Evolutionary conservation across 2,888 invertebrate species (phyloP), one percentile per base, ranked within the genome.

Genomic region (Carterocephalus palaemon): DNA sequence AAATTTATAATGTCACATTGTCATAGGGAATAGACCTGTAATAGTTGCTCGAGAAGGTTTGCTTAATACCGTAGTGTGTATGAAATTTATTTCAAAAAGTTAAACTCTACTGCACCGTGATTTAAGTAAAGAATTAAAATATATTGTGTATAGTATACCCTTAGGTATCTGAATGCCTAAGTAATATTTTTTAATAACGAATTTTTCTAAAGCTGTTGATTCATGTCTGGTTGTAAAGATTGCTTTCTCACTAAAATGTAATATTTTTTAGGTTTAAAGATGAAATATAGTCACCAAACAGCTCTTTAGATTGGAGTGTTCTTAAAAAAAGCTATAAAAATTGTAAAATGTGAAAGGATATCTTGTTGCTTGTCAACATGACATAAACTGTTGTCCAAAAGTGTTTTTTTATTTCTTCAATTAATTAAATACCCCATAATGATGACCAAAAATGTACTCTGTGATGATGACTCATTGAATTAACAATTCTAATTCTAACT

Each of bases 311-410:
- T 63, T 62, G 50, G 81, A 77, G 85, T 75, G 76, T 69, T 83
- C 75, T 82, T 81, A 75, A 74, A 76, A 75, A 82, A 77, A 76
- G 73, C 61, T 60, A 76, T 75, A 81, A 85, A 84, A 83, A 81
- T 75, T 74, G 74, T 62, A 79, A 83, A 84, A 82, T 70, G 60
- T 67, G 74, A 76, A 78, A 60, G 77, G 65, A 81, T 77, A 72
- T 81, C 79, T 70, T 59, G 62, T 59, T 69, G 59, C 76, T 68
- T 71, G 60, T 55, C 56, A 57, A 64, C 64, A 62, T 61, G 59
- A 62, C 73, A 84, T 76, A 82, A 84, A 84, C 84, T 84, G 77
- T 78, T 63, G 67, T 84, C 77, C 45, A 52, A 52, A 60, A 57
- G 56, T 57, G 60, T 61, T 62, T 48, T 79, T 75, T 82, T 61